Base-by-base conservation (phyloP, 2,113 vertebrate genomes). In the Gobius niger region DNA sequence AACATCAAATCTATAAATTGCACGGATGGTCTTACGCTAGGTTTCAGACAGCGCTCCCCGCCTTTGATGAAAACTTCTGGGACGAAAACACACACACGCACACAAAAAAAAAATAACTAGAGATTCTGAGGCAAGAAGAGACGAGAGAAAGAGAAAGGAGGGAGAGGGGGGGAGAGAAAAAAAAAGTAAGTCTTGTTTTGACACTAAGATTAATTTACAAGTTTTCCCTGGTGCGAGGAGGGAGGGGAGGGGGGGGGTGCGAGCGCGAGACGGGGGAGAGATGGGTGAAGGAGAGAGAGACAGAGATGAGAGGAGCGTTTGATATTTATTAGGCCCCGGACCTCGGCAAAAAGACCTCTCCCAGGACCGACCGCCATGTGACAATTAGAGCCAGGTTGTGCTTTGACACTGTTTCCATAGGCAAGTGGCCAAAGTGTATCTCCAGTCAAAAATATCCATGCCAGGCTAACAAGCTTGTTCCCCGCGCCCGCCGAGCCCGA, bases 361-460 rank as follows among this genome's bases (percentile, higher is more conserved):
- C 92, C 93, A 94, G 95, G 95, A 95, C 94, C 94, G 95, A 95
- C 94, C 94, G 94, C 91, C 93, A 94, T 95, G 94, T 91, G 95
- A 96, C 96, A 98, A 98, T 99, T 99, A 98, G 24, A 93, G 94
- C 93, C 95, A 94, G 96, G 95, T 96, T 96, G 95, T 91, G 92
- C 95, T 95, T 96, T 95, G 95, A 95, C 95, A 94, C 90, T 94
- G 94, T 96, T 96, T 95, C 95, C 94, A 96, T 94, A 96, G 95
- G 95, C 95, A 97, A 96, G 94, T 96, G 95, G 94, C 95, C 95
- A 94, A 94, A 94, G 94, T 94, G 91, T 94, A 94, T 95, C 94
- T 92, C 68, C 93, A 96, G 95, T 97, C 95, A 94, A 94, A 34
- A 95, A 94, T 95, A 96, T 95, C 95, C 93, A 94, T 94, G 94